These are phyloP conservation scores for Hybos culiciformis DNA, from an alignment of 2,888 invertebrate species.

Conservation along the genomic window DNA sequence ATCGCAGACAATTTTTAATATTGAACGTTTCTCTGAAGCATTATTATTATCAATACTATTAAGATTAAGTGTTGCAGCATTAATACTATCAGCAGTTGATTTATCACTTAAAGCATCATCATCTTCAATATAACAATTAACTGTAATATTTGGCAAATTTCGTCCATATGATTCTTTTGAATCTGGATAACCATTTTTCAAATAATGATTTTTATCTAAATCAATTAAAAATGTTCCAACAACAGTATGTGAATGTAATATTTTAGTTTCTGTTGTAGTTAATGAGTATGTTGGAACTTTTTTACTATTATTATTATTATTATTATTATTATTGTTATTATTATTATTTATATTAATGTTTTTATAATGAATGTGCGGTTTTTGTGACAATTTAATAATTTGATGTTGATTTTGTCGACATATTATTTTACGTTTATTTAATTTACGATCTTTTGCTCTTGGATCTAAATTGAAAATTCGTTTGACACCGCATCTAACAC, in stretches of 20 bases:
- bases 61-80: not conserved
- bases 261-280: conserved; percentile 31
- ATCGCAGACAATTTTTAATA: conserved; percentile 33
- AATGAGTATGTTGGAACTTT: conserved; percentile 32
- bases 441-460: conserved; percentile 20
- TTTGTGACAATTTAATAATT: not conserved
- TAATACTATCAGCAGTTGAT: not conserved
- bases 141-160: not conserved
- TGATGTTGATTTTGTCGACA: conserved; percentile 27
- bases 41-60: not conserved
- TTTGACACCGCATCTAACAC: conserved; percentile 35
- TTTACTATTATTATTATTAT: conserved; percentile 20
- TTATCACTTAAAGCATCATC: not conserved
- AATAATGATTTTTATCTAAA: conserved; percentile 12
- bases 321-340: conserved; percentile 2
- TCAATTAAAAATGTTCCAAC: conserved; percentile 12
- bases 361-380: conserved; percentile 3
- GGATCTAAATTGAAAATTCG: conserved; percentile 30
- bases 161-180: not conserved
- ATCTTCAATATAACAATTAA: too few species aligned
- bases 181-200: conserved; percentile 4
- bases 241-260: conserved; percentile 12
- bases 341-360: conserved; percentile 2
- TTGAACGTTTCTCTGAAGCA: conserved; percentile 16
- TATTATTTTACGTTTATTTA: conserved; percentile 28